Evolutionary conservation across 2,888 invertebrate genomes (phyloP), one percentile per base, ranked within the genome.

Genomic region (Orchesella flavescens): DNA sequence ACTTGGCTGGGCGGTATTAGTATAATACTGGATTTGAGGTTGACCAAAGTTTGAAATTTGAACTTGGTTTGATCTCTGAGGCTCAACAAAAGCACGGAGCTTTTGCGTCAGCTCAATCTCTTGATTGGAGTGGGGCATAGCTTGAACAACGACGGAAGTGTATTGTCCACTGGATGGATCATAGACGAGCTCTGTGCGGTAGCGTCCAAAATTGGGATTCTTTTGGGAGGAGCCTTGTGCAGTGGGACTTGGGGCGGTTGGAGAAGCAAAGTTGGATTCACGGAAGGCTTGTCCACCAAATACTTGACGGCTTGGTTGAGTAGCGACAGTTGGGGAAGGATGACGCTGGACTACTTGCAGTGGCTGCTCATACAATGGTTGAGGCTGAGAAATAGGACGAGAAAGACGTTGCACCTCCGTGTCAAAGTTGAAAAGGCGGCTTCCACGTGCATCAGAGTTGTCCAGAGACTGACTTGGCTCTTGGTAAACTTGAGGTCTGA

Each of bases 131-230:
- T 88, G 86, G 24, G 95, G 95, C 73, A 95, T 90, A 19, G 93
- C 92, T 90, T 95, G 95, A 91, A 93, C 95, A 59, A 95, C 91
- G 88, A 95, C 94, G 43, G 94, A 94, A 89, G 95, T 94, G 91
- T 95, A 95, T 89, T 94, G 93, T 69, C 95, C 95, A 87, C 94
- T 93, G 46, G 93, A 90, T 21, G 95, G 95, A 90, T 95, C 95
- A 90, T 92, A 95, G 0, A 95, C 92, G 44, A 95, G 91, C 89
- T 95, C 94, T 23, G 95, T 94, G 71, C 94, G 94, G 90, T 95
- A 95, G 77, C 95, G 92, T 71, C 87, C 86, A 66, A 84, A 86
- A 61, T 77, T 66, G 5, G 84, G 83, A 59, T 86, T 86, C 46
- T 44, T 79, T 46, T 72, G 65, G 1, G 68, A 9, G 13, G 75